Percentiles rank a stretch among this genome's conserved stretches.
Evolutionary conservation across 2,888 invertebrate species (phyloP).

Genomic region (Polymixis lichenea): DNA sequence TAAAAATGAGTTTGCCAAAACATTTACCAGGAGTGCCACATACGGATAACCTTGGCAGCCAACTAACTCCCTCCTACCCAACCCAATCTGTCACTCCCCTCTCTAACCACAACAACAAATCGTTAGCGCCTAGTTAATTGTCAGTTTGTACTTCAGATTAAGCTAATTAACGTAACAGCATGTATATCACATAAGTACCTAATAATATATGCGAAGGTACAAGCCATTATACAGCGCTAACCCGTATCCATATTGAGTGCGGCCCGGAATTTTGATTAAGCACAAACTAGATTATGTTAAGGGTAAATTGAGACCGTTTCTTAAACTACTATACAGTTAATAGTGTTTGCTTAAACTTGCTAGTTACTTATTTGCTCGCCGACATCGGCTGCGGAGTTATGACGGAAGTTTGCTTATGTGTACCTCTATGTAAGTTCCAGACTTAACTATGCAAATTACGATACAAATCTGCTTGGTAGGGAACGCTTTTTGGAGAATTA

Average conservation of each 20-base stretch:
- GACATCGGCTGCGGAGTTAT: constrained; percentile 83
- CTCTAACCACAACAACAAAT: constrained; percentile 63
- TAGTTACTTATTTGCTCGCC: constrained; percentile 85
- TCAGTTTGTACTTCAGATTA: constrained; percentile 64
- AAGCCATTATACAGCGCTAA: constrained; percentile 73
- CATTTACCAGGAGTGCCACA: constrained; percentile 8
- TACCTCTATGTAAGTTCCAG: constrained; percentile 74
- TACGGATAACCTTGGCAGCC: constrained; percentile 38
- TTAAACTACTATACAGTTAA: constrained; percentile 87
- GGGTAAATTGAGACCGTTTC: constrained; percentile 85
- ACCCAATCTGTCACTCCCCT: constrained; percentile 48
- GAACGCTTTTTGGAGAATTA: constrained; percentile 69
- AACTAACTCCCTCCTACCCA: constrained; percentile 20
- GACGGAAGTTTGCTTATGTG: constrained; percentile 77
- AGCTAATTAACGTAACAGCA: constrained; percentile 66
- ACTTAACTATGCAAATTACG: constrained; percentile 82
- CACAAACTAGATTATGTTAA: constrained; percentile 85
- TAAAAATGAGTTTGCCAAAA: constrained; percentile 9
- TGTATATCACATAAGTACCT: constrained; percentile 65
- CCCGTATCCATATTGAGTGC: constrained; percentile 80
- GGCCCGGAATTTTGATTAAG: constrained; percentile 88
- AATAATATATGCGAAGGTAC: constrained; percentile 78
- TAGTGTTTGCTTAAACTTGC: constrained; percentile 85
- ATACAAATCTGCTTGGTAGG: constrained; percentile 76
- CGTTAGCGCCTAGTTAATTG: constrained; percentile 67